Evolutionary conservation across 2,113 vertebrate genomes (phyloP), one percentile per base, ranked within the genome.

Genomic region (Sceloporus undulatus): DNA sequence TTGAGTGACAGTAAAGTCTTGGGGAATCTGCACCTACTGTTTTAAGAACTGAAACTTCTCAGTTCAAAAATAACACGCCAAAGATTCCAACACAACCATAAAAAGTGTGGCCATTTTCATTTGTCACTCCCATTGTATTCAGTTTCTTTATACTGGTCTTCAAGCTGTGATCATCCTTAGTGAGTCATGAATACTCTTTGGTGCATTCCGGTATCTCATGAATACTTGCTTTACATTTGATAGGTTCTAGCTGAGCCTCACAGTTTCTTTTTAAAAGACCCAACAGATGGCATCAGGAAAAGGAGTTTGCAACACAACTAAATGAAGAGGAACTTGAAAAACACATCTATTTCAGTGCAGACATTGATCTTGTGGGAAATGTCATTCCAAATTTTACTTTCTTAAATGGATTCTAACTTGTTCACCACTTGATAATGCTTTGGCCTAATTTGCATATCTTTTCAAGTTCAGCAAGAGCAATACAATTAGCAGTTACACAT

Each of bases 321-420:
- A 84, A 68, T 3, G 85, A 84, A 59, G 54, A 85, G 68, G 84
- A 18, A 48, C 14, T 29, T 84, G 56, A 48, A 27, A 88, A 70
- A 8, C 25, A 82, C 68, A 54, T 10, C 9, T 16, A 42, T 42
- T 40, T n/a, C 10, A 89, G 8, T 54, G 14, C 18, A 79, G 40
- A 2, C 42, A 34, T 90, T 85, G 42, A 86, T 74, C 10, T 78
- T 79, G 66, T 38, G 38, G 27, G 27, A 6, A 62, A 18, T n/a
- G 71, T 79, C 83, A 77, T 90, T 92, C 85, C 38, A 77, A 54
- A 11, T 84, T 87, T 16, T 5, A 27, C 11, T 77, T 91, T 92
- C 54, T 56, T 5, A 90, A 74, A 79, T n/a, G 25, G 3, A 73
- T 79, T 65, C 65, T 80, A 8, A 56, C 9, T 27, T 9, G 16